These are phyloP conservation scores for Lagorchestes hirsutus DNA, from an alignment of 2,797 vertebrate genomes.

Conservation along the genomic window DNA sequence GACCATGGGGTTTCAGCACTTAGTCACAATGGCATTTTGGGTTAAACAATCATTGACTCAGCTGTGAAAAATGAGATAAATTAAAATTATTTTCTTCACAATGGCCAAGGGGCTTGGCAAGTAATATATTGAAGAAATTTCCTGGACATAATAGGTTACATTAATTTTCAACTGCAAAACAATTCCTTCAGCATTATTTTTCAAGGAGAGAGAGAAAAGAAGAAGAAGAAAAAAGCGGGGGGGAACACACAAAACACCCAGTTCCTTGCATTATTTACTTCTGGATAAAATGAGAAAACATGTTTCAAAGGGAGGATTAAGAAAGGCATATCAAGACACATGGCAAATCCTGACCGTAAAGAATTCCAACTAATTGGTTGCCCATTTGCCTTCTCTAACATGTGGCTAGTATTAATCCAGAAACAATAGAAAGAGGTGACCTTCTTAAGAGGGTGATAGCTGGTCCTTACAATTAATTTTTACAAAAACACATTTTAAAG, in stretches of 20 bases:
- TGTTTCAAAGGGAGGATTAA: slow-evolving; percentile 80
- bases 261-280: slow-evolving; percentile 81
- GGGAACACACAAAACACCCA: slow-evolving; percentile 55
- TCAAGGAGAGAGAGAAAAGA: slow-evolving; percentile 78
- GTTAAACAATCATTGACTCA: slow-evolving; percentile 89
- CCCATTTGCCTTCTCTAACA: slow-evolving; percentile 69
- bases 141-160: slow-evolving; percentile 87
- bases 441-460: background rate
- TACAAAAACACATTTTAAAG: slow-evolving; percentile 65
- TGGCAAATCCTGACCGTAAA: slow-evolving; percentile 66
- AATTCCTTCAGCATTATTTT: slow-evolving; percentile 87
- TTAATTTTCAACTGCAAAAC: slow-evolving; percentile 89
- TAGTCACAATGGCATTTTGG: slow-evolving; percentile 86
- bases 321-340: slow-evolving; percentile 72
- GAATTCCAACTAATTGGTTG: slow-evolving; percentile 76
- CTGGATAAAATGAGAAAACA: slow-evolving; percentile 79
- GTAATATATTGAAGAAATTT: slow-evolving; percentile 89
- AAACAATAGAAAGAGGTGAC: slow-evolving; percentile 51
- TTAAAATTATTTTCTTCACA: slow-evolving; percentile 88
- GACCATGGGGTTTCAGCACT: slow-evolving; percentile 83
- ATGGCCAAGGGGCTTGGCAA: slow-evolving; percentile 86
- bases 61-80: slow-evolving; percentile 89
- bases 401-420: slow-evolving; percentile 65
- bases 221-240: slow-evolving; percentile 18
- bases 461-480: background rate